Conservation (phyloP, 2,797 vertebrate genomes). For the Gambelia wislizenii region DNA sequence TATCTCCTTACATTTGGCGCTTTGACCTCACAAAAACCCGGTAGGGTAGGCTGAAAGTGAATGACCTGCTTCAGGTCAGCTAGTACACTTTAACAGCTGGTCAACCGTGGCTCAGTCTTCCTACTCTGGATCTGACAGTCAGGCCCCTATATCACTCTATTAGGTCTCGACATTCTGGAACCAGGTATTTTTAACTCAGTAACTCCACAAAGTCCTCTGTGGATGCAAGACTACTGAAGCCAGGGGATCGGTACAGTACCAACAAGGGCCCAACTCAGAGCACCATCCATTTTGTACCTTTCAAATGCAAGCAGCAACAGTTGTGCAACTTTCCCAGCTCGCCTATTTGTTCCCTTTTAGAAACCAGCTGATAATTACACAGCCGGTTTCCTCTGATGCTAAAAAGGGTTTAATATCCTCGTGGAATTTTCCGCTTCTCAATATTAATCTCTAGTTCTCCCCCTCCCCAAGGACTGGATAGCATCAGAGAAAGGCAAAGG, state of each 20-base stretch:
- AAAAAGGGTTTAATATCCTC: background rate
- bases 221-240: background rate
- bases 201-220: background rate
- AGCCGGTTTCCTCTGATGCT: background rate
- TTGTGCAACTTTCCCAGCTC: constrained; percentile 9
- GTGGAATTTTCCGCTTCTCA: constrained; percentile 37
- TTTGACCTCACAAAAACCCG: too few relatives aligned
- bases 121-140: background rate
- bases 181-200: background rate
- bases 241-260: background rate
- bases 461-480: background rate
- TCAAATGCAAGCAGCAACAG: background rate
- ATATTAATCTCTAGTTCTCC: background rate
- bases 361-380: constrained; percentile 29
- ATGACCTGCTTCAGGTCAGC: background rate
- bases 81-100: background rate
- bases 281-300: background rate
- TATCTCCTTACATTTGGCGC: too few relatives aligned
- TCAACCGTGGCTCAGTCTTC: background rate
- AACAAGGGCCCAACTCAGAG: background rate
- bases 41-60: too few relatives aligned
- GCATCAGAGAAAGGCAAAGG: background rate
- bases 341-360: constrained; percentile 25
- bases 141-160: background rate
- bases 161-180: background rate